Evolutionary conservation across 2,113 vertebrate species (phyloP), one percentile per base, ranked within the genome.

Genomic region (Xyrauchen texanus): DNA sequence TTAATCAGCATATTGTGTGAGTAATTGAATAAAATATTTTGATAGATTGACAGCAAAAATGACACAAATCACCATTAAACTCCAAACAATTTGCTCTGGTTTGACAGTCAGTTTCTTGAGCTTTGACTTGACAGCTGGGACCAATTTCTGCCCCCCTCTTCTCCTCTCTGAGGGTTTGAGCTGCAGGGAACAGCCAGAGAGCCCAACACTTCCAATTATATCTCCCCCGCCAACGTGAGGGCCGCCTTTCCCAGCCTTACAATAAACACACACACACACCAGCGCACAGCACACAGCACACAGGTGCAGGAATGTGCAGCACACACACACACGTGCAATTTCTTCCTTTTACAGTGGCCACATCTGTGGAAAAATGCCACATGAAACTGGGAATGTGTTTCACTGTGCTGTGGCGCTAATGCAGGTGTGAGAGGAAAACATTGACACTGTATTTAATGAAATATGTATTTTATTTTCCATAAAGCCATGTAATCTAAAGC

Each of bases 341-440:
- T 72, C 52, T 53, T 70, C 65, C 72, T 76, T 15, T 51, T 51
- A 81, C 34, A 12, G 44, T 65, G 78, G 44, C 68, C 80, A 82
- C 81, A 82, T 78, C 81, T 82, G 81, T 64, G 42, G 76, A 58
- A 44, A 45, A 68, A 76, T 61, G 65, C 46, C 76, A 57, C 55
- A 47, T 67, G 45, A 66, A 67, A 21, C 75, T 9, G 5, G 49
- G 68, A 79, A 63, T 49, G 68, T 63, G 60, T 61, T 79, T 80
- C 68, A 75, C 58, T 69, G 53, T 6, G 55, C 66, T 52, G 53
- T 8, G 13, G 13, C 13, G 0, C 66, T 68, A 53, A 66, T 15
- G 62, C 65, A 79, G 81, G 81, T 82, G 81, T 64, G 61, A 68
- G 16, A 49, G 15, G 64, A 57, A 47, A 52, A 53, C 34, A 66